Evolutionary conservation across 2,113 vertebrate genomes (phyloP).

Genomic region (Fulica atra): DNA sequence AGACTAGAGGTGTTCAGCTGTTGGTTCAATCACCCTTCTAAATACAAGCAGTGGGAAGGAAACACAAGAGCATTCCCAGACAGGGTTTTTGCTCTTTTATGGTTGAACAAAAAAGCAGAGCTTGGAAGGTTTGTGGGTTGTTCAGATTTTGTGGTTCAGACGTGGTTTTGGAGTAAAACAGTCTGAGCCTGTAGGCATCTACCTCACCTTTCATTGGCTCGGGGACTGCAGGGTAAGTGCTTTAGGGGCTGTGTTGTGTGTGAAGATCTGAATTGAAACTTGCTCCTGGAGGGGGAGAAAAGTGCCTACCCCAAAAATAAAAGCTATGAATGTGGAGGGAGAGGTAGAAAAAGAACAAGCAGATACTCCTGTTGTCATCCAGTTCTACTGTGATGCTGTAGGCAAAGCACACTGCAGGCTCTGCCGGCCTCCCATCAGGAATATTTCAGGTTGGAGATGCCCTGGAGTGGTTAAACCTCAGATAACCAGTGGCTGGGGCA

Average conservation of each 20-base stretch:
- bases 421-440: neutral
- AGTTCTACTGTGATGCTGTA: neutral
- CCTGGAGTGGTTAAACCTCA: neutral
- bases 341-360: neutral
- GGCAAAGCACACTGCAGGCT: neutral
- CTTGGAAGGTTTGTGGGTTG: neutral
- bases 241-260: neutral
- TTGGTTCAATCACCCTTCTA: neutral
- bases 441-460: neutral
- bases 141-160: neutral
- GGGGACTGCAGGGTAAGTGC: neutral
- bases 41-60: neutral
- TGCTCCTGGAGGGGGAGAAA: neutral
- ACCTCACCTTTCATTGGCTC: neutral
- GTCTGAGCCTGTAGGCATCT: neutral
- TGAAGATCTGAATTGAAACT: neutral
- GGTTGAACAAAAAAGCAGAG: neutral
- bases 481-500: neutral
- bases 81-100: neutral
- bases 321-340: neutral
- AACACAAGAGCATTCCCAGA: neutral
- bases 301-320: neutral
- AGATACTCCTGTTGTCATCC: accelerated
- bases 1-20: neutral
- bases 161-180: neutral